Evolutionary conservation across 2,113 vertebrate genomes (phyloP).

Genomic region (Isurus oxyrinchus): DNA sequence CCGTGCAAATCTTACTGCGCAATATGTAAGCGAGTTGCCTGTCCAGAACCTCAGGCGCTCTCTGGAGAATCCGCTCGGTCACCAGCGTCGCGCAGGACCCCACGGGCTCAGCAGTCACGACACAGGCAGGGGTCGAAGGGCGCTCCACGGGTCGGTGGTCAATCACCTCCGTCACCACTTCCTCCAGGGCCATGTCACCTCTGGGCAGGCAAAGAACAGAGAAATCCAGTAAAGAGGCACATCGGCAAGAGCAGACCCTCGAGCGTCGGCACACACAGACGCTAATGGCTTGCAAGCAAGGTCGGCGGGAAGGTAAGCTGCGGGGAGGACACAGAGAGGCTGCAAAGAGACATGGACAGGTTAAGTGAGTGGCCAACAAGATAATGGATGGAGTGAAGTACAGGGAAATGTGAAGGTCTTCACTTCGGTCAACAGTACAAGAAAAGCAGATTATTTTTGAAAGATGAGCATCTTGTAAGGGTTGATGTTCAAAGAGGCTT

Average conservation of each 20-base stretch:
- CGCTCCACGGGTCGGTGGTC: constrained; percentile 76
- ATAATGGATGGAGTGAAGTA: no score
- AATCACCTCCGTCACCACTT: constrained; percentile 71
- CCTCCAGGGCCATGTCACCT: constrained; percentile 66
- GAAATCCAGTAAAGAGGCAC: not conserved
- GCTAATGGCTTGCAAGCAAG: not conserved
- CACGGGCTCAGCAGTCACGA: constrained; percentile 64
- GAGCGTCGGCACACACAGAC: not conserved
- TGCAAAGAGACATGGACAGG: no score
- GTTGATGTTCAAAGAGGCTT: no score
- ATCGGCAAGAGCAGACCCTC: no score
- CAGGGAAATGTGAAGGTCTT: no score
- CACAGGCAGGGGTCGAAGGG: constrained; percentile 50
- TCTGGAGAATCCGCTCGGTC: constrained; percentile 69
- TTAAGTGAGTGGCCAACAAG: no score
- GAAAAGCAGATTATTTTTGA: no score
- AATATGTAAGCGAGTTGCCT: constrained; percentile 64
- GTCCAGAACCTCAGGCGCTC: constrained; percentile 69
- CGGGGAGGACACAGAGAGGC: no score
- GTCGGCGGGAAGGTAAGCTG: no score
- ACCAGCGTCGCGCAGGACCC: constrained; percentile 87
- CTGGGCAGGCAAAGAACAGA: constrained; percentile 47
- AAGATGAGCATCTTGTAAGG: no score
- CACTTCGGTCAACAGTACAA: no score
- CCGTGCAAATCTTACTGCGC: constrained; percentile 60